phyloP scores from a whole-genome alignment of 2,888 invertebrate genomes.

The Drosophila emarginata region DNA sequence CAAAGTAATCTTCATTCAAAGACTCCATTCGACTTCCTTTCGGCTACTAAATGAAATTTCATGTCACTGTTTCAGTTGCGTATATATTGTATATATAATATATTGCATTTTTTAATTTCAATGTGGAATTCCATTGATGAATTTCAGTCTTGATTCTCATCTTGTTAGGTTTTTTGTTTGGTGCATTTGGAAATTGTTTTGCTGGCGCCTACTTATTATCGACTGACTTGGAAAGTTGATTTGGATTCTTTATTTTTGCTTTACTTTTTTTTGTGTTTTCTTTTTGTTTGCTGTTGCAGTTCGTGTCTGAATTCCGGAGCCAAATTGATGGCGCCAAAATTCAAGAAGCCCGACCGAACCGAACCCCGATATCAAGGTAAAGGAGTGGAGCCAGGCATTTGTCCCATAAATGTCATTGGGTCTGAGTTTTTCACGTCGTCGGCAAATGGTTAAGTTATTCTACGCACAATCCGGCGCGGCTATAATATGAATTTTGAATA shows the following conservation, averaged over 20 bases:
- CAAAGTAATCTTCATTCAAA: no score
- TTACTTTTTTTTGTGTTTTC: slow-evolving; percentile 20
- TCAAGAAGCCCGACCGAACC: slow-evolving; percentile 53
- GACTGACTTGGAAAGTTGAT: slow-evolving; percentile 59
- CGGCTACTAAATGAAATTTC: not conserved
- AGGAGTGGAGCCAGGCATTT: slow-evolving; percentile 69
- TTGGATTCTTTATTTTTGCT: slow-evolving; percentile 26
- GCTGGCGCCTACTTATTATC: slow-evolving; percentile 65
- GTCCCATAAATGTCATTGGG: slow-evolving; percentile 74
- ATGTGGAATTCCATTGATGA: slow-evolving; percentile 73
- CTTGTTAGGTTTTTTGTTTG: slow-evolving; percentile 25
- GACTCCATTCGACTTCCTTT: no score
- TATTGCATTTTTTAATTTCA: slow-evolving; percentile 64
- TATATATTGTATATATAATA: slow-evolving; percentile 30
- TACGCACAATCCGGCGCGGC: slow-evolving; percentile 56
- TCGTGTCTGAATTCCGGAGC: slow-evolving; percentile 68
- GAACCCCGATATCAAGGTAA: slow-evolving; percentile 28
- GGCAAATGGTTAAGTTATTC: slow-evolving; percentile 65
- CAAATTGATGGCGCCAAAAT: slow-evolving; percentile 78
- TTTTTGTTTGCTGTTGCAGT: slow-evolving; percentile 35
- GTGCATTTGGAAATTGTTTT: slow-evolving; percentile 61
- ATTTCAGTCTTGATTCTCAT: slow-evolving; percentile 34
- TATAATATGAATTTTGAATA: slow-evolving; percentile 77
- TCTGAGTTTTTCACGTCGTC: slow-evolving; percentile 71
- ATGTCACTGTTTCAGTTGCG: not conserved